phyloP scores from a whole-genome alignment of 1,140 invertebrate species.

The Drosophila erecta region DNA sequence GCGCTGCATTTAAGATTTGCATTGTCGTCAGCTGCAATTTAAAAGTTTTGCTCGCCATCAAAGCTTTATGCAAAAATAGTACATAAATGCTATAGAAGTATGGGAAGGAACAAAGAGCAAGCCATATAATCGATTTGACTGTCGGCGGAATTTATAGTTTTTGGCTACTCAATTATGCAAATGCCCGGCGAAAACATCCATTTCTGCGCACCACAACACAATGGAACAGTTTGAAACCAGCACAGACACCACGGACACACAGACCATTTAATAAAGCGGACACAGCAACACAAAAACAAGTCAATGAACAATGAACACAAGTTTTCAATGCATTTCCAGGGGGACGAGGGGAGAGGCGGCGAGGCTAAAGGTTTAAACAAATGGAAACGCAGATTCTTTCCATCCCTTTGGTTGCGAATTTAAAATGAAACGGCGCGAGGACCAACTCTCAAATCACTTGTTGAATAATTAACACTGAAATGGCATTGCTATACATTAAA shows the following conservation, averaged over 20 bases:
- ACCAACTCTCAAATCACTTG: neutral
- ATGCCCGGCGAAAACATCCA: constrained; percentile 30
- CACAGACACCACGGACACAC: neutral
- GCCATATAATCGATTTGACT: constrained; percentile 25
- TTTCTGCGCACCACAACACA: constrained; percentile 8
- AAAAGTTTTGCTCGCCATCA: neutral
- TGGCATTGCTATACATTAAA: neutral
- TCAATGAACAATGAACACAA: constrained; percentile 6
- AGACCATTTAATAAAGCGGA: constrained; percentile 15
- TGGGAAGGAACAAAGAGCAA: constrained; percentile 2
- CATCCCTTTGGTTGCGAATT: neutral
- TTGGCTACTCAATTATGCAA: constrained; percentile 58
- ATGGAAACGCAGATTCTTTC: neutral
- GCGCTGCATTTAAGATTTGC: neutral
- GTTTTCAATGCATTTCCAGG: neutral
- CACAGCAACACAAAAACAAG: constrained; percentile 21
- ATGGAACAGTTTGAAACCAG: neutral
- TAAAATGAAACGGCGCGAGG: neutral
- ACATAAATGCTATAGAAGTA: neutral
- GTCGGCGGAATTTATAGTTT: constrained; percentile 30
- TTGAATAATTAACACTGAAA: constrained; percentile 4
- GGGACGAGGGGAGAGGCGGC: neutral
- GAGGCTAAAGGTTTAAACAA: neutral
- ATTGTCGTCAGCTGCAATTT: neutral
- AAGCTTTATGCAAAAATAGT: neutral